A percentile compares a stretch with the other conserved stretches of the same genome.
These are phyloP conservation scores for Rissa tridactyla DNA, from an alignment of 2,113 vertebrate species.

Conservation along the genomic window DNA sequence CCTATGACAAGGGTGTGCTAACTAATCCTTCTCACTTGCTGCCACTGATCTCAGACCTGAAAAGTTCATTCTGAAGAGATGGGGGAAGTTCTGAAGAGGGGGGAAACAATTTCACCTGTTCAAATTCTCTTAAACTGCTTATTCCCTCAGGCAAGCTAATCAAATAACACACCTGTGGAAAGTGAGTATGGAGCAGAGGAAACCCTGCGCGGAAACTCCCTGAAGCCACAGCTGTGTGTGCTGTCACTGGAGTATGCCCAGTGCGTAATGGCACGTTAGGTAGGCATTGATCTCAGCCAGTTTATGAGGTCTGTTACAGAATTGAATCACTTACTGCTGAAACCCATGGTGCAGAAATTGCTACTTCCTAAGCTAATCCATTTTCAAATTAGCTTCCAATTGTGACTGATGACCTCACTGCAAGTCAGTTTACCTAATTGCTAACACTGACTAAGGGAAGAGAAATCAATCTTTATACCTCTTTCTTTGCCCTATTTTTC, in stretches of 20 bases:
- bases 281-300: conserved; percentile 75
- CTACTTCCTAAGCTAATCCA: conserved; percentile 72
- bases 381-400: conserved; percentile 79
- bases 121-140: conserved; percentile 51
- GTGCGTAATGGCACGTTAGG: conserved; percentile 77
- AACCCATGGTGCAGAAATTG: conserved; percentile 71
- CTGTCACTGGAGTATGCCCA: conserved; percentile 65
- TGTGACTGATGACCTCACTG: conserved; percentile 74
- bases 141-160: conserved; percentile 60
- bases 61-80: background rate
- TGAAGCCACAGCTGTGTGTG: conserved; percentile 61
- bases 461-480: conserved; percentile 48
- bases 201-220: background rate
- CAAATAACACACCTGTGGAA: conserved; percentile 54
- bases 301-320: conserved; percentile 70
- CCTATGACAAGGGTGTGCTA: background rate
- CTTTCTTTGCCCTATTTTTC: background rate
- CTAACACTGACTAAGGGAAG: conserved; percentile 45
- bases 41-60: background rate
- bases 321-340: conserved; percentile 58
- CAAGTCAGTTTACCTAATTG: conserved; percentile 70
- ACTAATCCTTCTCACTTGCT: background rate
- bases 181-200: conserved; percentile 16
- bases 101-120: background rate
- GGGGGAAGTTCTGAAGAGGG: background rate